Percentiles rank a stretch among this genome's conserved stretches.
Evolutionary conservation across 2,113 vertebrate genomes (phyloP).

Genomic region (Vidua macroura): DNA sequence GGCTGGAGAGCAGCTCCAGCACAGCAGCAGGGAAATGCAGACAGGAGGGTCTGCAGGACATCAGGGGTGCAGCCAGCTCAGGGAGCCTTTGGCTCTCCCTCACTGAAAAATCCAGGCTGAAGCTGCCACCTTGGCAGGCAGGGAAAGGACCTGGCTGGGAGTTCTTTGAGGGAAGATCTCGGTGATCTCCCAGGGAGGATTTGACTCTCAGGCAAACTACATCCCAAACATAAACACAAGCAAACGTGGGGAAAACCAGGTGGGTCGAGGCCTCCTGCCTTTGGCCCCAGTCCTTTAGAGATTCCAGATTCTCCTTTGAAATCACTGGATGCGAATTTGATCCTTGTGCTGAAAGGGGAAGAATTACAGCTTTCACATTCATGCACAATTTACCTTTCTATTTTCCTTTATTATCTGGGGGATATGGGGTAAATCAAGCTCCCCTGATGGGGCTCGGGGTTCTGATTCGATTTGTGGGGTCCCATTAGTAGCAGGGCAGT

Average conservation of each 20-base stretch:
- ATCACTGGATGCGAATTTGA: slow-evolving; percentile 65
- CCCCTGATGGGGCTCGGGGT: slow-evolving; percentile 54
- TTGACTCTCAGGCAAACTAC: neutral
- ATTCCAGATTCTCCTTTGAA: slow-evolving; percentile 65
- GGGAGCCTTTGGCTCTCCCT: neutral
- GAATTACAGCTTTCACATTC: slow-evolving; percentile 74
- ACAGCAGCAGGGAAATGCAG: neutral
- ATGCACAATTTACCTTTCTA: slow-evolving; percentile 74
- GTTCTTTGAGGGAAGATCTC: neutral
- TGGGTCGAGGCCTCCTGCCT: neutral
- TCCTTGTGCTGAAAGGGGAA: slow-evolving; percentile 63
- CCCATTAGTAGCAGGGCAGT: slow-evolving; percentile 66
- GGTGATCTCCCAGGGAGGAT: neutral
- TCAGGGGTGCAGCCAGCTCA: neutral
- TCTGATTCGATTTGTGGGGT: slow-evolving; percentile 71
- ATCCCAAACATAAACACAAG: neutral
- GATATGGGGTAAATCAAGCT: slow-evolving; percentile 70
- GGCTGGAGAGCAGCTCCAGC: neutral
- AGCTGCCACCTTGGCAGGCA: neutral
- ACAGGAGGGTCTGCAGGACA: neutral
- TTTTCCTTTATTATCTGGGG: slow-evolving; percentile 74
- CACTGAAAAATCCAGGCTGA: neutral
- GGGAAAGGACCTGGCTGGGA: neutral
- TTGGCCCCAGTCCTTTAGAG: slow-evolving; percentile 23
- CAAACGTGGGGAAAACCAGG: neutral